Evolutionary conservation across 2,113 vertebrate genomes (phyloP).

Genomic region (Sinosuthora webbiana): DNA sequence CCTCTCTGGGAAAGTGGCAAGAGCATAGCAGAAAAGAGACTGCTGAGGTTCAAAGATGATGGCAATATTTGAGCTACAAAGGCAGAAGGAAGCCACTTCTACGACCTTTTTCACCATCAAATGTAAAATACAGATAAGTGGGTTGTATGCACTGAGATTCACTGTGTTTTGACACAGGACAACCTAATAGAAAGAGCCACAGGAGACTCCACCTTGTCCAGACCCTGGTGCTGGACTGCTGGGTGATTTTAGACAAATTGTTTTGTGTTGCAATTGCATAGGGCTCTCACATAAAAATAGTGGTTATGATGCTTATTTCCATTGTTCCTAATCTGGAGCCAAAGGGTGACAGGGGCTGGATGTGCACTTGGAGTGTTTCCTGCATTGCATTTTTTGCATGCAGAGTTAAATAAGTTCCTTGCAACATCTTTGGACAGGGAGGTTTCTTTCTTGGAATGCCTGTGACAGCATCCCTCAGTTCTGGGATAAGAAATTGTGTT

Average conservation of each 20-base stretch:
- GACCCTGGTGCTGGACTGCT: not conserved
- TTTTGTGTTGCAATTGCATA: not conserved
- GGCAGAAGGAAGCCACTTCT: not conserved
- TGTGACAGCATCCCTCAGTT: not conserved
- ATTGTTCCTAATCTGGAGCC: not conserved
- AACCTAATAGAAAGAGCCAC: not conserved
- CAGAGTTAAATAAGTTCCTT: not conserved
- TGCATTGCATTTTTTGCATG: accelerated
- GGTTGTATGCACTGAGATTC: not conserved
- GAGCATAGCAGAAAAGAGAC: not conserved
- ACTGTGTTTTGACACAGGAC: not conserved
- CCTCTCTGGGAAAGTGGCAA: not conserved
- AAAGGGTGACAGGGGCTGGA: not conserved
- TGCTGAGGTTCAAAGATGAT: not conserved
- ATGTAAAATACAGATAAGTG: not conserved
- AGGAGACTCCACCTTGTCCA: not conserved
- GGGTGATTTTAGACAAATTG: not conserved
- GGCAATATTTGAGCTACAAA: not conserved
- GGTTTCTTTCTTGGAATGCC: accelerated
- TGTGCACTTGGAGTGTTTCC: not conserved
- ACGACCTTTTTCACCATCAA: not conserved
- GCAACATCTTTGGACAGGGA: not conserved
- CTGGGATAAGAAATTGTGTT: not conserved
- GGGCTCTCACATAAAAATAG: not conserved
- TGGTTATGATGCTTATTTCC: not conserved